Conservation (phyloP, 2,113 vertebrate species). For the Pheucticus melanocephalus region DNA sequence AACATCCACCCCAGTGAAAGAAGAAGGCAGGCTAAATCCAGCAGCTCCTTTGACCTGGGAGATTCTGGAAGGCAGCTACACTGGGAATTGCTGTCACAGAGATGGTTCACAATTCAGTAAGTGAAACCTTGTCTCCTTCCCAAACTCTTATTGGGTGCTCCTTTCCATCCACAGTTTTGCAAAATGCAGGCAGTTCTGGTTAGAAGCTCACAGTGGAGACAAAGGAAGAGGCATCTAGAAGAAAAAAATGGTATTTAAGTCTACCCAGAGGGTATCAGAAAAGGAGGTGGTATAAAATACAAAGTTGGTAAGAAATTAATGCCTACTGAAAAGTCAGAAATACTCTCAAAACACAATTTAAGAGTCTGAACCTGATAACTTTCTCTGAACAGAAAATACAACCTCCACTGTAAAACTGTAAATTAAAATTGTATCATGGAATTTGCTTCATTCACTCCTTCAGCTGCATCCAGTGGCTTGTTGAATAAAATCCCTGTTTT, state of each 20-base stretch:
- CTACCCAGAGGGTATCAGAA: neutral
- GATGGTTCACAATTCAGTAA: conserved; percentile 85
- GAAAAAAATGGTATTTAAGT: neutral
- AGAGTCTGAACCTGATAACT: neutral
- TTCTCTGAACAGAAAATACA: neutral
- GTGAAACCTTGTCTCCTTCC: conserved; percentile 28
- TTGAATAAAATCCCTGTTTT: neutral
- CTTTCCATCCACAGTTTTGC: neutral
- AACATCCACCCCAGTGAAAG: conserved; percentile 84
- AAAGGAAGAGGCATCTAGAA: neutral
- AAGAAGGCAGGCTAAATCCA: neutral
- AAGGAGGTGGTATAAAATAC: neutral
- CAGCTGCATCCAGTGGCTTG: neutral
- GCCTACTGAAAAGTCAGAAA: neutral
- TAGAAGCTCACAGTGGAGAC: neutral
- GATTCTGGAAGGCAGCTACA: conserved; percentile 80
- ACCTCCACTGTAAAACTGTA: neutral
- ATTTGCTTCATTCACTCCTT: neutral
- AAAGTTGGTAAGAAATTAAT: neutral
- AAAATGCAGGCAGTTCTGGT: neutral
- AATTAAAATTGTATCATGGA: neutral
- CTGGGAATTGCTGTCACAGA: conserved; percentile 83
- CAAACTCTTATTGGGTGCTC: neutral
- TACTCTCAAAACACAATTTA: neutral
- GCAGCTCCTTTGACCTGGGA: neutral